Conservation (phyloP, 2,888 invertebrate species). For the Malachius bipustulatus region DNA sequence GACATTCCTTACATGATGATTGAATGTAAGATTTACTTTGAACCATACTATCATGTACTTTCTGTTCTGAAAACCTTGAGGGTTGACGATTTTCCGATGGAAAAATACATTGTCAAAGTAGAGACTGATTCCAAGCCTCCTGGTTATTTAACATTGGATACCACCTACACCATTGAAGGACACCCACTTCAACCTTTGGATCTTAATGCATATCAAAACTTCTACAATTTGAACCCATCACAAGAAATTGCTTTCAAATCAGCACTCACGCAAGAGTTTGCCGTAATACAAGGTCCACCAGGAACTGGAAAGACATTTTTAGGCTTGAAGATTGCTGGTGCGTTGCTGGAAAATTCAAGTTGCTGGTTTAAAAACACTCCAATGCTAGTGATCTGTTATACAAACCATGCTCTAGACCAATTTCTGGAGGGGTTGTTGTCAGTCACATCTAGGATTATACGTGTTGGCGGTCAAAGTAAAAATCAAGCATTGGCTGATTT, state of each 20-base stretch:
- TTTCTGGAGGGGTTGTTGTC: constrained; percentile 59
- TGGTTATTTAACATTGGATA: constrained; percentile 28
- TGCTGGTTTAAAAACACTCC: constrained; percentile 40
- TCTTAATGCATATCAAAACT: constrained; percentile 6
- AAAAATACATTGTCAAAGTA: constrained; percentile 52
- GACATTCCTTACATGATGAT: constrained; percentile 47
- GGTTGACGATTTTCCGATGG: constrained; percentile 51
- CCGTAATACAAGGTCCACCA: constrained; percentile 76
- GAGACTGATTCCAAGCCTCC: constrained; percentile 30
- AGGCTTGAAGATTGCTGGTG: constrained; percentile 61
- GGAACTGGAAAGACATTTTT: constrained; percentile 80
- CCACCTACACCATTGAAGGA: constrained; percentile 16
- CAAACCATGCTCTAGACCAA: constrained; percentile 80
- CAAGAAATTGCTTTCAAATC: constrained; percentile 56
- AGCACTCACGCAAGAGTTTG: constrained; percentile 59
- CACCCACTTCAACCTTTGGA: constrained; percentile 12
- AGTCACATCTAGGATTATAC: constrained; percentile 47
- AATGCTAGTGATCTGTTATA: constrained; percentile 68
- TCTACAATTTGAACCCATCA: constrained; percentile 45
- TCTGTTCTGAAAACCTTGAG: constrained; percentile 51
- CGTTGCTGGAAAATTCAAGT: constrained; percentile 46
- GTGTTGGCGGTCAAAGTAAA: constrained; percentile 60
- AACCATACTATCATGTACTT: constrained; percentile 66
- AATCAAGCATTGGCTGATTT: constrained; percentile 43
- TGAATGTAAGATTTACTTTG: constrained; percentile 69